phyloP scores from a whole-genome alignment of 2,888 invertebrate species.

The Xylophagus ater region DNA sequence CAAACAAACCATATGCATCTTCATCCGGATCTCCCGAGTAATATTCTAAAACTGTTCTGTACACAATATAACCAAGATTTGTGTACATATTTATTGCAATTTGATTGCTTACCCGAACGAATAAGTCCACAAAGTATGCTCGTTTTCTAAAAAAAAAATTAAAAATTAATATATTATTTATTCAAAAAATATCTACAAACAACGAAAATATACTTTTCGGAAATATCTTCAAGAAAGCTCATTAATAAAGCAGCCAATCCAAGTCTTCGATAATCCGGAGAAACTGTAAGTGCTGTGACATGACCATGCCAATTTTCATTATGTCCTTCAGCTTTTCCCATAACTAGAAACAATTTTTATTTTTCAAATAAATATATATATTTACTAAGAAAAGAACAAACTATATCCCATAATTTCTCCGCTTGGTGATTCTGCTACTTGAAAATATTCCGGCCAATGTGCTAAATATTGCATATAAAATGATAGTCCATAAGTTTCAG shows the following conservation, averaged over 20 bases:
- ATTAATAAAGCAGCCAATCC: conserved; percentile 89
- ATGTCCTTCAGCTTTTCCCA: conserved; percentile 97
- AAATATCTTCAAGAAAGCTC: conserved; percentile 89
- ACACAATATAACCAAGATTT: conserved; percentile 90
- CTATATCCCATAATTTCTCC: conserved; percentile 99
- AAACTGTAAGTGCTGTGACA: conserved; percentile 94
- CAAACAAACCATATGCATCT: conserved; percentile 81
- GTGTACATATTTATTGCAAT: conserved; percentile 97
- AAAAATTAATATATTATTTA: no score
- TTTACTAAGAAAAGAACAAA: conserved; percentile 43
- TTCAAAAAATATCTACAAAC: background rate
- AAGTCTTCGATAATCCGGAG: conserved; percentile 83
- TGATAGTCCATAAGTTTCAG: conserved; percentile 90
- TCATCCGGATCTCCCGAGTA: conserved; percentile 97
- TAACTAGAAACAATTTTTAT: conserved; percentile 54
- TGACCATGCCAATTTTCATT: conserved; percentile 98
- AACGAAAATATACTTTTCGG: conserved; percentile 81
- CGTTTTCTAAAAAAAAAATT: conserved; percentile 65
- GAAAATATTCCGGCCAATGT: conserved; percentile 98
- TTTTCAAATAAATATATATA: background rate
- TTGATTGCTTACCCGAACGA: conserved; percentile 94
- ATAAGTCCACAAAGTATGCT: conserved; percentile 95
- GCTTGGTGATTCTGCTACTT: conserved; percentile 90
- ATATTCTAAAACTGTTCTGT: conserved; percentile 92
- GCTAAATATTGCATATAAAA: conserved; percentile 97